Evolutionary conservation across 2,888 invertebrate species (phyloP), one percentile per base, ranked within the genome.

Genomic region (Apamea crenata): DNA sequence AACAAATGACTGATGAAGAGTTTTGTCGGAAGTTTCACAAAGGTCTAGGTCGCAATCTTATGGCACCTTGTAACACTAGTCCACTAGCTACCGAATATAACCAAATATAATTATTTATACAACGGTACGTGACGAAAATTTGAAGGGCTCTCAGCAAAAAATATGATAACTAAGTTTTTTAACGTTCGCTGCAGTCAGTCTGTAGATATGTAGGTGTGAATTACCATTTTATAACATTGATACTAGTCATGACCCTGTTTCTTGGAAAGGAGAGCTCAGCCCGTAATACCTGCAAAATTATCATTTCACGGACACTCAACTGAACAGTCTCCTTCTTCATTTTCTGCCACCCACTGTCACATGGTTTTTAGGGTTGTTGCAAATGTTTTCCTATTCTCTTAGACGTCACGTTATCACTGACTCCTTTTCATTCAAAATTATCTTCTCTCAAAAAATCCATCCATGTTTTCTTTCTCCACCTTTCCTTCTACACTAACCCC

Each of bases 41-140:
- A 86, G 86, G 88, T 88, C 76, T 63, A 82, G 88, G 88, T 29
- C 82, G 1, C 68, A 74, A 72, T 69, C 67, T 73, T 77, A 61
- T 65, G 56, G 56, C 65, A 66, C 78, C 78, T 88, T 82, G 83
- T 76, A 86, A 86, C 61, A 56, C 56, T 66, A 53, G 36, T 50
- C 29, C 25, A 53, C 18, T 50, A 32, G 67, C 40, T 67, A 77
- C 40, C 32, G 36, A 69, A 75, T 47, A 78, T 61, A 67, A 21
- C 21, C 25, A 18, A 65, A 67, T n/a, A 66, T 1, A 59, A 36
- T 67, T 47, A 53, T 77, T 53, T 18, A 36, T 50, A 3, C 21
- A 40, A 59, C 70, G 61, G 59, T 14, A 70, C 44, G 18, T 66
- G 50, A n/a, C 25, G 25, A 78, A 66, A 77, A 44, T 40, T 50